These are phyloP conservation scores for Neodon shergylaensis DNA, from an alignment of 2,113 vertebrate genomes.

Conservation along the genomic window DNA sequence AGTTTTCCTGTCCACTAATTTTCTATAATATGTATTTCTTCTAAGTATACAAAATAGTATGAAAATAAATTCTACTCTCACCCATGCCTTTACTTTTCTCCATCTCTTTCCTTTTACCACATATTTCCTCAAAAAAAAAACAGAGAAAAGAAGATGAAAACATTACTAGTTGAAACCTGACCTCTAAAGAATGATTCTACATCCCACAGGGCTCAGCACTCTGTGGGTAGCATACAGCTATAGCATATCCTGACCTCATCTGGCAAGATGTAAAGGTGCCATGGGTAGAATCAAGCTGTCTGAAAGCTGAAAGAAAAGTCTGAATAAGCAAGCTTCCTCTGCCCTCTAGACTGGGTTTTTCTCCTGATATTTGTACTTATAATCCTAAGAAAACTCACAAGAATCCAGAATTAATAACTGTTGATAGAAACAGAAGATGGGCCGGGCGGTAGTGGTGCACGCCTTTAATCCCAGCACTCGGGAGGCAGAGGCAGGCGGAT, in stretches of 20 bases:
- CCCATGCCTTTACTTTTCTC: neutral
- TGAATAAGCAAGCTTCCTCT: slow-evolving; percentile 33
- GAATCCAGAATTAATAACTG: slow-evolving; percentile 20
- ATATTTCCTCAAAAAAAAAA: slow-evolving; percentile 32
- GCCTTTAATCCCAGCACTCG: too few relatives aligned
- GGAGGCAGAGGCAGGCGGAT: too few relatives aligned
- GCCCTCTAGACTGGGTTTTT: slow-evolving; percentile 1
- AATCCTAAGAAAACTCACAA: slow-evolving; percentile 35
- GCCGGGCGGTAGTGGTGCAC: too few relatives aligned
- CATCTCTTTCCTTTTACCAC: neutral
- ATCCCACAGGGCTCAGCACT: neutral
- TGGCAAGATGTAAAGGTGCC: neutral
- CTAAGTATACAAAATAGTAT: neutral
- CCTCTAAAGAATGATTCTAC: neutral
- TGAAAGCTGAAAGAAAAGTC: slow-evolving; percentile 49
- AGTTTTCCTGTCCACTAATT: slow-evolving; percentile 19
- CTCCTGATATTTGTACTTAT: neutral
- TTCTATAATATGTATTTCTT: slow-evolving; percentile 37
- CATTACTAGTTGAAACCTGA: neutral
- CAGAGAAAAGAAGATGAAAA: neutral
- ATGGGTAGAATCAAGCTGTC: slow-evolving; percentile 15
- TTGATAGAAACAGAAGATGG: neutral
- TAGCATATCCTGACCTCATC: neutral
- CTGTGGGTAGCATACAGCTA: neutral
- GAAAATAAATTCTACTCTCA: slow-evolving; percentile 48